Conservation (phyloP, 2,113 vertebrate genomes). For the Eonycteris spelaea region DNA sequence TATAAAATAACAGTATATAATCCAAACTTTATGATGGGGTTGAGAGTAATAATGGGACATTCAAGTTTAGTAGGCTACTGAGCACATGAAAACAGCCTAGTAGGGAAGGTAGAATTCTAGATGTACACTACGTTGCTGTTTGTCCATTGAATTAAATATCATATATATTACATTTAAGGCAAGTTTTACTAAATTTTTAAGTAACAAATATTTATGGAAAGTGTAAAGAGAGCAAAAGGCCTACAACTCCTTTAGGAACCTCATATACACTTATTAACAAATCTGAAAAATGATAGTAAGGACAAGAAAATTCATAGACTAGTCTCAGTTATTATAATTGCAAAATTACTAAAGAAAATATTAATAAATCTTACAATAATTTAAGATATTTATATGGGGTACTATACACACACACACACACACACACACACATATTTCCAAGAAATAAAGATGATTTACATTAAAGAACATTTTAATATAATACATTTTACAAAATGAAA, state of each 20-base stretch:
- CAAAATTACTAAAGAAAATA: background rate
- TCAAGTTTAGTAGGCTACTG: background rate
- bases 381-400: background rate
- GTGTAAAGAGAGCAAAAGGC: background rate
- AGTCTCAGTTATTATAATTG: background rate
- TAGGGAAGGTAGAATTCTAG: background rate
- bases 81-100: background rate
- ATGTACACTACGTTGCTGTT: background rate
- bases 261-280: background rate
- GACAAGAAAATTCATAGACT: background rate
- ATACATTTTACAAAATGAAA: background rate
- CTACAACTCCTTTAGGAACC: background rate
- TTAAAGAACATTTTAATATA: background rate
- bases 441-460: background rate
- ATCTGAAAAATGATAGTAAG: background rate
- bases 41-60: background rate
- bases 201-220: background rate
- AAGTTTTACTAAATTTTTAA: background rate
- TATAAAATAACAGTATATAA: background rate
- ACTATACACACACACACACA: background rate
- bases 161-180: background rate
- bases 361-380: background rate
- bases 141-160: background rate
- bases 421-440: background rate
- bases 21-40: background rate